Conservation (phyloP, 2,888 invertebrate species). For the Pegoplata infirma region DNA sequence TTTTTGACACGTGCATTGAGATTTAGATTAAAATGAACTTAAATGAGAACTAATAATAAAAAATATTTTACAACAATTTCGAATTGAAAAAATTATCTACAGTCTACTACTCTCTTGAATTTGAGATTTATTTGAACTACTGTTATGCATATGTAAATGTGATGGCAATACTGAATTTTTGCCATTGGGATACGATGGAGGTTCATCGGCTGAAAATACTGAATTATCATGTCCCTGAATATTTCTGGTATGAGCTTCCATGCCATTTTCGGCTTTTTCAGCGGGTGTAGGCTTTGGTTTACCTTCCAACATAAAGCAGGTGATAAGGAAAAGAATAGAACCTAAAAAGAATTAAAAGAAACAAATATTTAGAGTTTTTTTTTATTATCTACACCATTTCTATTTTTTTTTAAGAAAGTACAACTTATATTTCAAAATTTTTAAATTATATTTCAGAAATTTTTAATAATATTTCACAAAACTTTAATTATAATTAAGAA, state of each 20-base stretch:
- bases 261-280: conserved; percentile 64
- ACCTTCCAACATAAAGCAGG: conserved; percentile 90
- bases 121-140: conserved; percentile 66
- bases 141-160: conserved; percentile 71
- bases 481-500: too few relatives aligned
- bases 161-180: conserved; percentile 73
- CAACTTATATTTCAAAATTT: too few relatives aligned
- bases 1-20: conserved; percentile 24
- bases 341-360: conserved; percentile 79
- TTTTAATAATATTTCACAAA: too few relatives aligned
- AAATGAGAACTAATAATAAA: conserved; percentile 40
- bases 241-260: conserved; percentile 67
- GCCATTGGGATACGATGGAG: conserved; percentile 69
- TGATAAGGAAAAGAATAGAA: conserved; percentile 88
- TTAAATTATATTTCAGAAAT: too few relatives aligned
- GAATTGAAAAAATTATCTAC: conserved; percentile 66
- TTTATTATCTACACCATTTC: too few relatives aligned
- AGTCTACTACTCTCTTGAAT: conserved; percentile 75
- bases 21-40: conserved; percentile 39
- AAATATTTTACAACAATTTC: conserved; percentile 40
- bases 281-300: conserved; percentile 64
- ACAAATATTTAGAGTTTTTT: not conserved
- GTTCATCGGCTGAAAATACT: conserved; percentile 75
- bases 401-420: too few relatives aligned
- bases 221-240: conserved; percentile 77